Evolutionary conservation across 2,113 vertebrate species (phyloP).

Genomic region (Alethe diademata): DNA sequence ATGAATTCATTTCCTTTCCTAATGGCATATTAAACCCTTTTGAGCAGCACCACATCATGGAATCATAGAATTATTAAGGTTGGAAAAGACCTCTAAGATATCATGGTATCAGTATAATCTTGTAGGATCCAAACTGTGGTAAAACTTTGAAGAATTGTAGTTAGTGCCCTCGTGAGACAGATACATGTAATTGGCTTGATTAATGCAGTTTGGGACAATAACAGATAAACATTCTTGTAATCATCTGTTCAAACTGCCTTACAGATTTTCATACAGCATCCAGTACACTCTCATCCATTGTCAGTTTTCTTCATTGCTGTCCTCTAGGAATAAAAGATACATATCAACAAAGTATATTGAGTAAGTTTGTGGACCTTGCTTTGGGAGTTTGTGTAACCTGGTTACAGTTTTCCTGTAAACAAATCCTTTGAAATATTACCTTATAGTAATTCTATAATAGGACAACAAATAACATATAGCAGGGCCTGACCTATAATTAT

Average conservation of each 20-base stretch:
- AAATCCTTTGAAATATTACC: conserved; percentile 20
- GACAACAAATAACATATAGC: background rate
- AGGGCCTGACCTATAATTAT: background rate
- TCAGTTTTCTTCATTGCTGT: background rate
- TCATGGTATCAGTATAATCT: background rate
- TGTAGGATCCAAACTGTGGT: background rate
- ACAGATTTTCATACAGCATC: background rate
- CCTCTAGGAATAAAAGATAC: background rate
- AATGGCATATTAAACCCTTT: background rate
- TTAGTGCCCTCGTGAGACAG: background rate
- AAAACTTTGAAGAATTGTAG: background rate
- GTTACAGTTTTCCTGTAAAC: background rate
- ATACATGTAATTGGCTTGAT: background rate
- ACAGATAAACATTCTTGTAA: background rate
- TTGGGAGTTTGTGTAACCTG: conserved; percentile 17
- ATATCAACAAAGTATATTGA: background rate
- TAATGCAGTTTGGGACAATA: background rate
- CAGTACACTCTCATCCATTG: background rate
- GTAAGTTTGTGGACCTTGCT: background rate
- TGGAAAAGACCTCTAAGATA: background rate
- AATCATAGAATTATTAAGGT: background rate
- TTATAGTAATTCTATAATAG: background rate
- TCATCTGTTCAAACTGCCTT: background rate
- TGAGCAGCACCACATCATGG: background rate
- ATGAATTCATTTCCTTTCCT: background rate